Evolutionary conservation across 1,140 invertebrate species (phyloP).

Genomic region (Oreohelix idahoensis): DNA sequence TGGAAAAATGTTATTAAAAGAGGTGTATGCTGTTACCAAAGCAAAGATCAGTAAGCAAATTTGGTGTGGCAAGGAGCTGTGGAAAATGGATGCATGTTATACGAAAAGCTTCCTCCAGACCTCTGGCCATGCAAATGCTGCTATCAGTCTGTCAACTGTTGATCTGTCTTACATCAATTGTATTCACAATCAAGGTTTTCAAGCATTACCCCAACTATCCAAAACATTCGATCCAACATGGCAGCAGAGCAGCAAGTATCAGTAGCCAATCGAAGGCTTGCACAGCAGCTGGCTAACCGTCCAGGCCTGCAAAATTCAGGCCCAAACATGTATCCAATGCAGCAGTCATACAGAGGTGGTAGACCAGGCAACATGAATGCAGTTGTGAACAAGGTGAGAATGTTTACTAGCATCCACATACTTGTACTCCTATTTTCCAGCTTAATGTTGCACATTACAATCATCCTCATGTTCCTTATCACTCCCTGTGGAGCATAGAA

Average conservation of each 20-base stretch:
- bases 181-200: slow-evolving; percentile 62
- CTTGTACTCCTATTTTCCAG: too few relatives aligned
- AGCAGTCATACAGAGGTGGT: neutral
- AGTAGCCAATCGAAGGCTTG: slow-evolving; percentile 73
- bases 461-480: too few relatives aligned
- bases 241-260: slow-evolving; percentile 70
- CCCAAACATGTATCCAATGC: neutral
- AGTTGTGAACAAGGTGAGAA: neutral
- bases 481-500: too few relatives aligned
- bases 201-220: slow-evolving; percentile 57
- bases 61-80: too few relatives aligned
- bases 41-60: too few relatives aligned
- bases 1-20: too few relatives aligned
- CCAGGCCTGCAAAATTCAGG: slow-evolving; percentile 65
- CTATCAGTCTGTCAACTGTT: neutral
- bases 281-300: slow-evolving; percentile 76
- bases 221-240: slow-evolving; percentile 66
- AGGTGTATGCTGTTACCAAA: too few relatives aligned
- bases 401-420: too few relatives aligned
- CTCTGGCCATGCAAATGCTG: too few relatives aligned
- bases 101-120: too few relatives aligned
- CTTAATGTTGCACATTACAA: too few relatives aligned
- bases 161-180: slow-evolving; percentile 11
- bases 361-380: slow-evolving; percentile 1
- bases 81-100: too few relatives aligned